Evolutionary conservation across 2,797 vertebrate species (phyloP), one percentile per base, ranked within the genome.

Genomic region (Triplophysa yarkandensis): DNA sequence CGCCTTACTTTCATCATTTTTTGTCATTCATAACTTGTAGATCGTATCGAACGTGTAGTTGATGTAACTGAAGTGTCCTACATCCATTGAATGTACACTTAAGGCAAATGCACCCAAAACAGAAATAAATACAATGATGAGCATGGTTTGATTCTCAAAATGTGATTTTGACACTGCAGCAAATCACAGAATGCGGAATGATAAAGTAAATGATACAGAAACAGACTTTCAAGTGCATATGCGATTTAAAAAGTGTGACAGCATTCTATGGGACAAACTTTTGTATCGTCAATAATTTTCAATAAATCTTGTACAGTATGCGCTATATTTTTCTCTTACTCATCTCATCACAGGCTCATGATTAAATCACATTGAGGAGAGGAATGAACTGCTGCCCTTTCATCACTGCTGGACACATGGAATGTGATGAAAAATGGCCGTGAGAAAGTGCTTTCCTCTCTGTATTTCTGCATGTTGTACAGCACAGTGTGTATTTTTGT

Each of bases 341-440:
- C 36, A 54, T 23, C 36, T 25, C 17, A 57, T 41, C 52, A 21
- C 11, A 71, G 41, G 57, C 44, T 66, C 10, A 21, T 64, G 67
- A 71, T 64, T 64, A 36, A 63, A 73, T 77, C 39, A 43, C 76
- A 43, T 55, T 1, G 46, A 68, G 36, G 10, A 27, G 48, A 73
- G 50, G 63, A 80, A 70, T 71, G 68, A 68, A 23, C 30, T 6
- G 23, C 50, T 16, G 6, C 19, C 39, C 28, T 72, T 73, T 73
- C 74, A 57, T 66, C 60, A 30, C 52, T 58, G 28, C 36, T 23
- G 66, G 67, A 34, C 44, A 68, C 34, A 50, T 72, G 74, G 74
- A 73, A 77, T 73, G 74, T 54, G 25, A 64, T 80, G 55, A 77
- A 74, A 80, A 25, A 62, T 34, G 60, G 48, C 52, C 10, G 48